Percentiles rank a stretch among this genome's conserved stretches.
phyloP scores from a whole-genome alignment of 2,888 invertebrate species.

The Carterocephalus palaemon region DNA sequence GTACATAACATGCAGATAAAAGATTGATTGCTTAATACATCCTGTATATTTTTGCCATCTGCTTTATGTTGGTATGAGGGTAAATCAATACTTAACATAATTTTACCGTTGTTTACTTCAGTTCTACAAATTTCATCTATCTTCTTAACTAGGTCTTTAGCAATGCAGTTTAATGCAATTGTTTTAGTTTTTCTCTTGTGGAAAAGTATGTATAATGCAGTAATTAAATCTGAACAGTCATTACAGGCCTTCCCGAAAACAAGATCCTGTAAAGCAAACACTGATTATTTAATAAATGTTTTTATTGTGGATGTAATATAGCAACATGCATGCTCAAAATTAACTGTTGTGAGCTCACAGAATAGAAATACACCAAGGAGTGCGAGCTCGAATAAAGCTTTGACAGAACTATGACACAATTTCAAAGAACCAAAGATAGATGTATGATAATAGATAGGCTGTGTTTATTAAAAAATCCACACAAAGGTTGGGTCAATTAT shows the following conservation, averaged over 20 bases:
- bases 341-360: no score
- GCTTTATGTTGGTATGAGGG: constrained; percentile 21
- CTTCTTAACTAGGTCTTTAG: background rate
- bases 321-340: no score
- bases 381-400: no score
- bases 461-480: no score
- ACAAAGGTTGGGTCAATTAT: no score
- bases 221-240: constrained; percentile 40
- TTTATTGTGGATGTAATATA: no score
- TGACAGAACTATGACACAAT: no score
- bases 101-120: constrained; percentile 34
- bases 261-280: constrained; percentile 43
- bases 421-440: no score
- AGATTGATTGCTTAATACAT: constrained; percentile 43
- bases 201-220: constrained; percentile 36
- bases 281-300: no score
- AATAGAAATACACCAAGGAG: no score
- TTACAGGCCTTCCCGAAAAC: constrained; percentile 41
- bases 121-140: constrained; percentile 14
- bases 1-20: constrained; percentile 37
- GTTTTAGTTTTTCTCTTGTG: constrained; percentile 4
- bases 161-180: background rate
- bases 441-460: no score
- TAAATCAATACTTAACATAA: constrained; percentile 28
- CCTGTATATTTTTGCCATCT: constrained; percentile 36